Conservation (phyloP, 2,888 invertebrate species). For the Barypeithes pellucidus region DNA sequence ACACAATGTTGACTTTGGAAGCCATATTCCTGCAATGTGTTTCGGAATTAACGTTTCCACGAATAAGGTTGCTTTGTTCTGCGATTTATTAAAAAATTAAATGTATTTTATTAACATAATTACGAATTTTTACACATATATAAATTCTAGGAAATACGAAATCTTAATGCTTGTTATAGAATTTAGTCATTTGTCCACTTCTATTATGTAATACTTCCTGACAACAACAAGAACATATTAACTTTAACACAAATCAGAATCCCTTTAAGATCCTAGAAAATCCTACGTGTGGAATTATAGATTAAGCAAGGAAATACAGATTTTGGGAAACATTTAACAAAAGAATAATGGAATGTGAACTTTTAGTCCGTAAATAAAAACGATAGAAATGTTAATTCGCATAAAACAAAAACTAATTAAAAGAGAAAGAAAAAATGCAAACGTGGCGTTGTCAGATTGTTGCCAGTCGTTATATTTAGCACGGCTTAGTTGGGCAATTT, state of each 20-base stretch:
- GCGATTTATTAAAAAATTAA: background rate
- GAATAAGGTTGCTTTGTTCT: background rate
- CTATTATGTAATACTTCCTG: no score
- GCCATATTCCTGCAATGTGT: slow-evolving; percentile 30
- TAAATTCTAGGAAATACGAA: no score
- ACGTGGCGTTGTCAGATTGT: slow-evolving; percentile 44
- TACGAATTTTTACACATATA: no score
- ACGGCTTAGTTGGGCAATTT: slow-evolving; percentile 63
- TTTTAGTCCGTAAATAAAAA: background rate
- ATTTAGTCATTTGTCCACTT: no score
- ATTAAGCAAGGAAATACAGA: no score
- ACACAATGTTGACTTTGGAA: slow-evolving; percentile 30
- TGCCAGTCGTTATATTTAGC: slow-evolving; percentile 47
- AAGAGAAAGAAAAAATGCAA: slow-evolving; percentile 46
- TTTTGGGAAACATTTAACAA: background rate
- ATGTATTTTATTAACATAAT: no score
- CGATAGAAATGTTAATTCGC: slow-evolving; percentile 5
- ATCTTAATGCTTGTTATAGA: no score
- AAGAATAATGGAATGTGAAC: background rate
- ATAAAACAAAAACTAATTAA: slow-evolving; percentile 48
- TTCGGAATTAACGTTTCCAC: slow-evolving; percentile 11
- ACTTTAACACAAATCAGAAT: no score
- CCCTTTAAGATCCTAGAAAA: no score
- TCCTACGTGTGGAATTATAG: no score
- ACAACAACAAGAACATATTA: no score